phyloP scores from a whole-genome alignment of 1,140 invertebrate species.

The Brachionus koreanus region DNA sequence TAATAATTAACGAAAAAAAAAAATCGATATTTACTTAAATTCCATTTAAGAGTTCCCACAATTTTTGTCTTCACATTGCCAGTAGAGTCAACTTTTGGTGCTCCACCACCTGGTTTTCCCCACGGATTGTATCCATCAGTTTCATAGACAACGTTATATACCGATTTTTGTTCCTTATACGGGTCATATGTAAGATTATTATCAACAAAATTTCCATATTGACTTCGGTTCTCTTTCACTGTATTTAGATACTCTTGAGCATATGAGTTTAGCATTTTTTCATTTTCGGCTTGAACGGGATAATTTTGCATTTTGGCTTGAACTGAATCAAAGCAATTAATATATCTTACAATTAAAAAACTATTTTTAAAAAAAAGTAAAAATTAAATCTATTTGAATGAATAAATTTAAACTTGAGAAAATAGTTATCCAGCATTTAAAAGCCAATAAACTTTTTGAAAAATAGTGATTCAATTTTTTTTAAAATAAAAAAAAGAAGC shows the following conservation, averaged over 20 bases:
- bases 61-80: conserved; percentile 23
- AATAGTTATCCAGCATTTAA: not conserved
- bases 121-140: conserved; percentile 43
- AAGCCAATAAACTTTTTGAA: not conserved
- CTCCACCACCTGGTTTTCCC: conserved; percentile 42
- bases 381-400: not conserved
- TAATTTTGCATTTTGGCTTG: conserved; percentile 24
- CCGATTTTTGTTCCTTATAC: conserved; percentile 41
- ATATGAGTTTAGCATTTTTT: not conserved
- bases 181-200: conserved; percentile 37
- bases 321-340: not conserved
- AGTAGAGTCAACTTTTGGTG: conserved; percentile 26
- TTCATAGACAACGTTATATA: conserved; percentile 41
- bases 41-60: conserved; percentile 39
- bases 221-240: conserved; percentile 37
- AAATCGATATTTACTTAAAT: conserved; percentile 2
- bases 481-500: not conserved
- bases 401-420: not conserved
- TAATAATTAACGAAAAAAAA: not conserved
- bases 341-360: not conserved
- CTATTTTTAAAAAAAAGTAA: not conserved
- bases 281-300: not conserved
- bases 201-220: conserved; percentile 39
- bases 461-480: not conserved
- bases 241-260: conserved; percentile 42